Evolutionary conservation across 2,797 vertebrate genomes (phyloP).

Genomic region (Huso huso): DNA sequence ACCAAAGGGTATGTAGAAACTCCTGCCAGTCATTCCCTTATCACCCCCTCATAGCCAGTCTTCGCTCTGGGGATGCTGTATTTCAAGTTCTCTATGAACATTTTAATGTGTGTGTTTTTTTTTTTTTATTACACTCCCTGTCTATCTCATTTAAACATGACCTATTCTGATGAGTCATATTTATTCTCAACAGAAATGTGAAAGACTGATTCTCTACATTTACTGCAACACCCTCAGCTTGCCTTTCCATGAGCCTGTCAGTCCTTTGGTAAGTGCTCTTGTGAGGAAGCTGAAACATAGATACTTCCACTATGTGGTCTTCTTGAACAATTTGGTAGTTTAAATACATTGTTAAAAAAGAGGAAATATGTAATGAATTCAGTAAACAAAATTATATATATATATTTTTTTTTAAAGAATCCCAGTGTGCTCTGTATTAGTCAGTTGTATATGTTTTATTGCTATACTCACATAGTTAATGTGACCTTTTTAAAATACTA

Average conservation of each 20-base stretch:
- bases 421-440: constrained; percentile 6
- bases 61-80: no score
- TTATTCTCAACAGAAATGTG: constrained; percentile 68
- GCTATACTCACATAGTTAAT: neutral
- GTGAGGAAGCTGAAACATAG: neutral
- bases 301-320: neutral
- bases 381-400: no score
- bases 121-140: neutral
- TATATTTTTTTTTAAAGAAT: neutral
- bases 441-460: neutral
- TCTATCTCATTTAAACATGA: neutral
- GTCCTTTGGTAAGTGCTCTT: constrained; percentile 69
- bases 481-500: neutral
- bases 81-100: no score
- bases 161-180: no score
- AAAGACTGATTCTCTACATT: constrained; percentile 79
- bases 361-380: no score
- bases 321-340: neutral
- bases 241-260: constrained; percentile 85
- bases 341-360: neutral
- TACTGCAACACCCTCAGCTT: constrained; percentile 90
- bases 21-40: neutral
- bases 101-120: neutral
- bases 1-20: constrained; percentile 69
- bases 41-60: neutral